These are phyloP conservation scores for Laothoe populi DNA, from an alignment of 2,888 invertebrate species.

Conservation along the genomic window DNA sequence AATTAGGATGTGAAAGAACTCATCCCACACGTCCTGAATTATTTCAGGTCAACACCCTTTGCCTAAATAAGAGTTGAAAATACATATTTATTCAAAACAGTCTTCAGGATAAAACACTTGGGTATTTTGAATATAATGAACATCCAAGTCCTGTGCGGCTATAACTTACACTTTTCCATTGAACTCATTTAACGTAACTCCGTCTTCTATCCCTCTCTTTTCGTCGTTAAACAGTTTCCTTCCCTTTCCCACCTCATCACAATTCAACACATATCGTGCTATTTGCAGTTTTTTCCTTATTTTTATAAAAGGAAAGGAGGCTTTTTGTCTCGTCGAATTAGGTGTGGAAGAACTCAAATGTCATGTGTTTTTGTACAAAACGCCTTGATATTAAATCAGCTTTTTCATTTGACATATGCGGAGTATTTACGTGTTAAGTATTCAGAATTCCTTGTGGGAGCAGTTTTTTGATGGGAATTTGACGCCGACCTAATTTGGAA, in stretches of 20 bases:
- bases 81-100: constrained; percentile 18
- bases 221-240: constrained; percentile 1
- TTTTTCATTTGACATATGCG: constrained; percentile 21
- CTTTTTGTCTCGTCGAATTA: constrained; percentile 25
- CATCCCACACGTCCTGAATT: neutral
- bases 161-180: constrained; percentile 22
- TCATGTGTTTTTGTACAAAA: constrained; percentile 25
- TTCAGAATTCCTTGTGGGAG: neutral
- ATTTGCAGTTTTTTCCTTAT: constrained; percentile 30
- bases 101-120: constrained; percentile 1
- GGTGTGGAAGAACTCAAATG: constrained; percentile 23
- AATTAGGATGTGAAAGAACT: neutral
- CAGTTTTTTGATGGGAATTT: neutral
- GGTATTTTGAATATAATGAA: constrained; percentile 4
- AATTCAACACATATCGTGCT: constrained; percentile 16
- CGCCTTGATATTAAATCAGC: constrained; percentile 24
- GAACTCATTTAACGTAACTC: constrained; percentile 1
- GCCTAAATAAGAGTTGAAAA: constrained; percentile 1
- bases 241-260: constrained; percentile 22
- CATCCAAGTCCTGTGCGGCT: neutral
- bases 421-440: constrained; percentile 11
- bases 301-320: constrained; percentile 19
- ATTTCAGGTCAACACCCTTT: constrained; percentile 5
- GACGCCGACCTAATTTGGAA: neutral
- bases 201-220: constrained; percentile 7